Conservation (phyloP, 2,888 invertebrate species). For the Brenthis daphne region DNA sequence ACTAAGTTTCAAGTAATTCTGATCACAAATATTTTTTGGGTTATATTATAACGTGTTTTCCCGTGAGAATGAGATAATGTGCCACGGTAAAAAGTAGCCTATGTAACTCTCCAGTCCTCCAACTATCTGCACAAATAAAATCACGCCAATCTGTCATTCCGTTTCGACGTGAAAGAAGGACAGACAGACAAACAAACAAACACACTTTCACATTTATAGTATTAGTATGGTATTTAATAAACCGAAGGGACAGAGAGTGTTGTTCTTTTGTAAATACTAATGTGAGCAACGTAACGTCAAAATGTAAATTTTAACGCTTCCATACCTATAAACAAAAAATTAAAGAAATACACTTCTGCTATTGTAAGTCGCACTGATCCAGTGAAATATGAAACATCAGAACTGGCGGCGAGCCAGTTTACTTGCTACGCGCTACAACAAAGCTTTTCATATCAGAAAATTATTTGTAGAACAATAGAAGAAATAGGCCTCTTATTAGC, state of each 20-base stretch:
- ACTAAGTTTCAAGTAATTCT: too few relatives aligned
- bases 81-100: too few relatives aligned
- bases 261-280: neutral
- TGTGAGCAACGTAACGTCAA: neutral
- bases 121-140: too few relatives aligned
- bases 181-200: too few relatives aligned
- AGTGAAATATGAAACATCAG: constrained; percentile 76
- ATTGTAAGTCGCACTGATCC: constrained; percentile 70
- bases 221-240: too few relatives aligned
- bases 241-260: neutral
- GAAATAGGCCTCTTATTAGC: constrained; percentile 9
- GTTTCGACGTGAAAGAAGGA: too few relatives aligned
- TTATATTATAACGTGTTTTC: too few relatives aligned
- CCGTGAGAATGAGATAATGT: too few relatives aligned
- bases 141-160: too few relatives aligned
- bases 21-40: too few relatives aligned
- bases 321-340: constrained; percentile 14
- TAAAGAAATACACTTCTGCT: constrained; percentile 35
- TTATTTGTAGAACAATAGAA: constrained; percentile 44
- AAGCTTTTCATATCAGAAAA: constrained; percentile 71
- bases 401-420: constrained; percentile 70
- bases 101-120: too few relatives aligned
- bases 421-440: constrained; percentile 66
- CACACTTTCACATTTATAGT: too few relatives aligned
- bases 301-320: neutral